Conservation (phyloP, 1,140 invertebrate genomes). For the Aradophagus sp. region DNA sequence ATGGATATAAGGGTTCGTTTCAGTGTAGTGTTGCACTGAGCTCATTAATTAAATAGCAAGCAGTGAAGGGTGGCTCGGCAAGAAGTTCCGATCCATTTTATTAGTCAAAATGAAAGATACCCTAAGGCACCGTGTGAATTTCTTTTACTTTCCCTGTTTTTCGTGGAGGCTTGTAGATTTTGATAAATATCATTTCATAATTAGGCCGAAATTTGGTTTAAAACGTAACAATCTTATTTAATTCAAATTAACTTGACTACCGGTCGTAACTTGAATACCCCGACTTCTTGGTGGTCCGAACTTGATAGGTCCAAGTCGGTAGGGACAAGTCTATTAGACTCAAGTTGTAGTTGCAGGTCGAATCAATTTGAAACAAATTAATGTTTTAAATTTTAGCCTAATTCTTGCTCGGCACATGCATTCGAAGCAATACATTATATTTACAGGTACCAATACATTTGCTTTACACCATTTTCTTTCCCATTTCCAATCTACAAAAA, state of each 20-base stretch:
- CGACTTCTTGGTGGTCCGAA: too few relatives aligned
- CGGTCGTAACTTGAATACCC: too few relatives aligned
- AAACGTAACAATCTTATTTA: background rate
- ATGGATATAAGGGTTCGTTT: slow-evolving; percentile 68
- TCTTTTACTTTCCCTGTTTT: slow-evolving; percentile 1
- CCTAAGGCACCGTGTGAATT: slow-evolving; percentile 43
- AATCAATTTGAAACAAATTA: too few relatives aligned
- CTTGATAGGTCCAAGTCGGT: too few relatives aligned
- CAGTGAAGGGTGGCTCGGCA: slow-evolving; percentile 70
- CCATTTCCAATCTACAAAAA: too few relatives aligned
- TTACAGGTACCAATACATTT: too few relatives aligned
- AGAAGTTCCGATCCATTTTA: slow-evolving; percentile 71
- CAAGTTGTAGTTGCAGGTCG: too few relatives aligned
- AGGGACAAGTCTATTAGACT: too few relatives aligned
- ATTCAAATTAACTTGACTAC: background rate
- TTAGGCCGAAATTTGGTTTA: slow-evolving; percentile 15
- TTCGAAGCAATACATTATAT: too few relatives aligned
- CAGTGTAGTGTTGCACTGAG: slow-evolving; percentile 72
- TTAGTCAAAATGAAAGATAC: slow-evolving; percentile 69
- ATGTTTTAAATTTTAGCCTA: too few relatives aligned
- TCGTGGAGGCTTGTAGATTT: slow-evolving; percentile 29
- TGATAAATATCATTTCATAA: slow-evolving; percentile 10
- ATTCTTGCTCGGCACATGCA: too few relatives aligned
- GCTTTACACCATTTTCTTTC: too few relatives aligned
- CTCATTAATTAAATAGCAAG: slow-evolving; percentile 73